phyloP scores from a whole-genome alignment of 2,888 invertebrate species.

The Pseudococcus jackbeardsleyi region DNA sequence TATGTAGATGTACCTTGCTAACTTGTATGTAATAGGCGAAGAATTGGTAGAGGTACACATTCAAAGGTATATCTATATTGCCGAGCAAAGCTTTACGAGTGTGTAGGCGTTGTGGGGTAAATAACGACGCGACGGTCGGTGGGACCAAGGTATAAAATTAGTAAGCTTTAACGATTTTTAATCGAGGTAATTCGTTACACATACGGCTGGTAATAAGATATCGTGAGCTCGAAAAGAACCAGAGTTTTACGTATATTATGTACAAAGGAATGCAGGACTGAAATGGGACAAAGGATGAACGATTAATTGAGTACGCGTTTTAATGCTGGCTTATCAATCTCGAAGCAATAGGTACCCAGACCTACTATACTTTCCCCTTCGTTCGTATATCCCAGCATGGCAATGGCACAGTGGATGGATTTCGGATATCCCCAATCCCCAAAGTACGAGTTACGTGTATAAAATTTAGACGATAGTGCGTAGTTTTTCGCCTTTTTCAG shows the following conservation, averaged over 20 bases:
- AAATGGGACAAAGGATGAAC: background rate
- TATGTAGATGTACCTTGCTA: too few relatives aligned
- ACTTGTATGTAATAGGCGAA: too few relatives aligned
- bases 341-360: background rate
- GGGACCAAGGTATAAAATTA: background rate
- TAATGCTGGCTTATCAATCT: background rate
- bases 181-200: constrained; percentile 31
- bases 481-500: too few relatives aligned
- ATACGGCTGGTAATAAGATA: background rate
- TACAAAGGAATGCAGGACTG: background rate
- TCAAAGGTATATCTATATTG: too few relatives aligned
- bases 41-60: too few relatives aligned
- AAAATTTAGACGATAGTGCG: too few relatives aligned
- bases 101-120: background rate
- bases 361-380: too few relatives aligned
- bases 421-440: too few relatives aligned
- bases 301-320: constrained; percentile 6
- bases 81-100: background rate
- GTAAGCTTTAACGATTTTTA: constrained; percentile 40
- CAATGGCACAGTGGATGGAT: too few relatives aligned
- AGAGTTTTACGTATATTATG: background rate
- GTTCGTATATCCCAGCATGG: too few relatives aligned
- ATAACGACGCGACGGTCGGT: background rate
- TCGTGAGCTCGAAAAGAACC: background rate
- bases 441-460: too few relatives aligned